These are phyloP conservation scores for Potamilus streckersoni DNA, from an alignment of 1,140 invertebrate genomes.

Conservation along the genomic window DNA sequence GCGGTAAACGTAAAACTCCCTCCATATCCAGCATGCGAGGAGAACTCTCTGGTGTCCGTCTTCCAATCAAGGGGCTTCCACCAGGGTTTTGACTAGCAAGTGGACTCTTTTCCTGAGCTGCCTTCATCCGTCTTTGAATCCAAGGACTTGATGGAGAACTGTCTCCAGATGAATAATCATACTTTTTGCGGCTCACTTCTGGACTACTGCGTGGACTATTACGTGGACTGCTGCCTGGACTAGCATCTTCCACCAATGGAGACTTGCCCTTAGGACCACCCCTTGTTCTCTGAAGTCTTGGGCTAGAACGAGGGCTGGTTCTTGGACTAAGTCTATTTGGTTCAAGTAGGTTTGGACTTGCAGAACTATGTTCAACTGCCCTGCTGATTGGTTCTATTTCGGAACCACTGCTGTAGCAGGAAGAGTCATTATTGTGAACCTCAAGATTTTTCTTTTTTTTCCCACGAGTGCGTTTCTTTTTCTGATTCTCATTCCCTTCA, in stretches of 20 bases:
- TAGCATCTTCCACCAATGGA: conserved; percentile 47
- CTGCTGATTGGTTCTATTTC: conserved; percentile 49
- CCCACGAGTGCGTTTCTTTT: conserved; percentile 46
- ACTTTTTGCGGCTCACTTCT: conserved; percentile 47
- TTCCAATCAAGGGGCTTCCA: conserved; percentile 46
- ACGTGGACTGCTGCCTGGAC: conserved; percentile 43
- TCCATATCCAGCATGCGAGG: conserved; percentile 66
- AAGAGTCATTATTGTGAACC: conserved; percentile 52
- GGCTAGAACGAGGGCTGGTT: conserved; percentile 44
- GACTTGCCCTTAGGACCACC: conserved; percentile 54
- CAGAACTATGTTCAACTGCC: conserved; percentile 14
- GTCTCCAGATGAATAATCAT: conserved; percentile 48
- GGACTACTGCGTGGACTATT: conserved; percentile 62
- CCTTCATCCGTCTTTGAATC: conserved; percentile 69
- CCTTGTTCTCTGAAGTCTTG: conserved; percentile 43
- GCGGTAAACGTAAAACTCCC: conserved; percentile 81
- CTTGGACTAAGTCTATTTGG: conserved; percentile 48
- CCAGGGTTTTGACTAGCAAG: conserved; percentile 35
- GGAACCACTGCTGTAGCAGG: conserved; percentile 61
- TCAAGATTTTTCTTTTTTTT: conserved; percentile 58
- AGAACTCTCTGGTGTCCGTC: conserved; percentile 41
- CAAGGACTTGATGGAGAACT: conserved; percentile 67
- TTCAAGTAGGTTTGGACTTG: conserved; percentile 24
- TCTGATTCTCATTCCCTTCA: conserved; percentile 52
- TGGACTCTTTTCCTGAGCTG: conserved; percentile 55